These are phyloP conservation scores for Nasonia vitripennis DNA, from an alignment of 1,140 invertebrate genomes.

Conservation along the genomic window DNA sequence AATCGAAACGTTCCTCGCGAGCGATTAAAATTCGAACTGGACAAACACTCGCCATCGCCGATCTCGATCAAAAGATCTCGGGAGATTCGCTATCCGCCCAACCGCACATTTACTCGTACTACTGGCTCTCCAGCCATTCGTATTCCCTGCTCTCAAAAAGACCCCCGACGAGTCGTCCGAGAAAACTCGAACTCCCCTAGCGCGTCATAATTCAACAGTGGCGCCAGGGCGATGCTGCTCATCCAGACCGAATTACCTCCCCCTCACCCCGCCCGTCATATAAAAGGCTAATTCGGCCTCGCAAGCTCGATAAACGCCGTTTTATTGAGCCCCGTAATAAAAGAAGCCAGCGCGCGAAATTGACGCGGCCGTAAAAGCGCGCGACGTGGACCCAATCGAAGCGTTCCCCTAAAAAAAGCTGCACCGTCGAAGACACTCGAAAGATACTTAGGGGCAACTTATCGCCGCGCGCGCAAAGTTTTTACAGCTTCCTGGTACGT, in stretches of 20 bases:
- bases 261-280: background rate
- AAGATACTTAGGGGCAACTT: conserved; percentile 34
- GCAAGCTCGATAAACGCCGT: conserved; percentile 26
- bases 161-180: background rate
- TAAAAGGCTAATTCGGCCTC: conserved; percentile 32
- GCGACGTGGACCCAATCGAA: background rate
- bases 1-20: too few relatives aligned
- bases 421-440: conserved; percentile 22
- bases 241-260: background rate
- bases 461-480: background rate
- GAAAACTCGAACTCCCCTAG: background rate
- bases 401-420: background rate
- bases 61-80: background rate
- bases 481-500: background rate
- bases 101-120: background rate
- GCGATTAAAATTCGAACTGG: background rate
- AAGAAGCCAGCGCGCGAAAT: conserved; percentile 16
- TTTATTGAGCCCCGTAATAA: conserved; percentile 43
- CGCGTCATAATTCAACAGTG: conserved; percentile 1
- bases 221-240: background rate
- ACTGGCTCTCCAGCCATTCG: background rate
- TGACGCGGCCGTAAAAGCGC: conserved; percentile 16
- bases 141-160: background rate
- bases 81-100: background rate
- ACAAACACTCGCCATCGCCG: background rate